phyloP scores from a whole-genome alignment of 2,888 invertebrate genomes.

The Notocelia uddmanniana region DNA sequence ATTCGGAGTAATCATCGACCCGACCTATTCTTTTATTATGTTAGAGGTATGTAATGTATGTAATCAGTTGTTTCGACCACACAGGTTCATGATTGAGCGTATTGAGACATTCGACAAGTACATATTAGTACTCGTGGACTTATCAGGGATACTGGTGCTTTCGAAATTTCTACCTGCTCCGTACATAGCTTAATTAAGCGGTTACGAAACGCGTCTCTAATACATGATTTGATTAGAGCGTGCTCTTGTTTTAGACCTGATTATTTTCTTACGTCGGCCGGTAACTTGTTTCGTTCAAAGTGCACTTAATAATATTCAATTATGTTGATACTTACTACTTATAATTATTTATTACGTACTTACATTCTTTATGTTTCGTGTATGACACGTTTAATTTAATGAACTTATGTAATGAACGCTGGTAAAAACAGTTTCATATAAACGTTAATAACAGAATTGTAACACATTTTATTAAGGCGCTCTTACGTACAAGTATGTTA shows the following conservation, averaged over 20 bases:
- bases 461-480: background rate
- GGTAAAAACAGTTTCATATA: background rate
- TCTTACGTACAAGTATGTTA: background rate
- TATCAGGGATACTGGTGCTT: constrained; percentile 50
- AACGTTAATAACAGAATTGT: background rate
- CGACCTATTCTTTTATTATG: constrained; percentile 54
- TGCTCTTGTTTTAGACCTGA: constrained; percentile 71
- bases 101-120: constrained; percentile 69
- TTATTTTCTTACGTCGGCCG: constrained; percentile 66
- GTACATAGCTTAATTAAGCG: constrained; percentile 61
- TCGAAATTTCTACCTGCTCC: constrained; percentile 55
- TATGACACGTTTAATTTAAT: constrained; percentile 10
- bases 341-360: constrained; percentile 29
- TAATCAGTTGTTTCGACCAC: constrained; percentile 78
- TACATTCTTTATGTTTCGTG: background rate
- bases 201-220: constrained; percentile 62
- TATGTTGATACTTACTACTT: constrained; percentile 46
- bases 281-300: constrained; percentile 43
- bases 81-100: constrained; percentile 75
- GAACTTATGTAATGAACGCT: background rate
- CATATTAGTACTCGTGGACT: constrained; percentile 64
- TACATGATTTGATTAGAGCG: constrained; percentile 63
- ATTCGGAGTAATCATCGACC: constrained; percentile 75
- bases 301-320: constrained; percentile 43
- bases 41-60: constrained; percentile 53